A percentile compares a stretch with the other conserved stretches of the same genome.
These are phyloP conservation scores for Liposcelis brunnea DNA, from an alignment of 2,888 invertebrate species.

Conservation along the genomic window DNA sequence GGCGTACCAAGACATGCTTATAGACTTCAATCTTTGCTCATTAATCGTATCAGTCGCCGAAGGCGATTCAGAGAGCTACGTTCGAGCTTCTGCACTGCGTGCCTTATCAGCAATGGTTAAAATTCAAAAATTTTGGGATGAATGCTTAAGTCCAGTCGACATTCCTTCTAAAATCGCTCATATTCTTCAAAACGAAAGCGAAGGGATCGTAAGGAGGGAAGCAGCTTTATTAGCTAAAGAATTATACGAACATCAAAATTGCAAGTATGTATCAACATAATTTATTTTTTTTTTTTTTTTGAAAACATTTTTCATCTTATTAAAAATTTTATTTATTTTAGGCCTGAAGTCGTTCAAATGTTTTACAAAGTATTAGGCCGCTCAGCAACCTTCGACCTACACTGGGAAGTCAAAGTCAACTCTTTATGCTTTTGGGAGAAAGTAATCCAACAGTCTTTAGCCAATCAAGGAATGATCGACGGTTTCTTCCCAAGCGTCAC, in stretches of 20 bases:
- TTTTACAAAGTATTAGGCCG: background rate
- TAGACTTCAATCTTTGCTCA: conserved; percentile 44
- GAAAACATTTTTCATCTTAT: background rate
- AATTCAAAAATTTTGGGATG: conserved; percentile 48
- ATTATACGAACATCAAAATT: conserved; percentile 44
- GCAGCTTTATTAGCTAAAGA: conserved; percentile 46
- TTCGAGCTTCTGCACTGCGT: conserved; percentile 53
- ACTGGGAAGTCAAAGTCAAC: conserved; percentile 66
- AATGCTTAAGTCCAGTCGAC: conserved; percentile 32
- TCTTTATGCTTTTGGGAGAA: conserved; percentile 55
- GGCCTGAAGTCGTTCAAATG: background rate
- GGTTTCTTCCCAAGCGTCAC: conserved; percentile 61
- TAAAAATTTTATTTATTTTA: background rate
- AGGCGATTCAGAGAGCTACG: conserved; percentile 55
- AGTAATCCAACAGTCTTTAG: conserved; percentile 44
- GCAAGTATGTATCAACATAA: conserved; percentile 17
- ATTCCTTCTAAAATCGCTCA: conserved; percentile 14
- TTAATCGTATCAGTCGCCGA: conserved; percentile 45
- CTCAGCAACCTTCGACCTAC: conserved; percentile 35
- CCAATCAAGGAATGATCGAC: conserved; percentile 69
- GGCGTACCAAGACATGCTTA: conserved; percentile 52
- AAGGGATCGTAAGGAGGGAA: conserved; percentile 61
- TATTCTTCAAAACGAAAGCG: conserved; percentile 46
- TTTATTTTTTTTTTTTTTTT: background rate
- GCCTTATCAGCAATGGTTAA: conserved; percentile 50